phyloP scores from a whole-genome alignment of 1,140 invertebrate species.

The Drosophila nasuta region DNA sequence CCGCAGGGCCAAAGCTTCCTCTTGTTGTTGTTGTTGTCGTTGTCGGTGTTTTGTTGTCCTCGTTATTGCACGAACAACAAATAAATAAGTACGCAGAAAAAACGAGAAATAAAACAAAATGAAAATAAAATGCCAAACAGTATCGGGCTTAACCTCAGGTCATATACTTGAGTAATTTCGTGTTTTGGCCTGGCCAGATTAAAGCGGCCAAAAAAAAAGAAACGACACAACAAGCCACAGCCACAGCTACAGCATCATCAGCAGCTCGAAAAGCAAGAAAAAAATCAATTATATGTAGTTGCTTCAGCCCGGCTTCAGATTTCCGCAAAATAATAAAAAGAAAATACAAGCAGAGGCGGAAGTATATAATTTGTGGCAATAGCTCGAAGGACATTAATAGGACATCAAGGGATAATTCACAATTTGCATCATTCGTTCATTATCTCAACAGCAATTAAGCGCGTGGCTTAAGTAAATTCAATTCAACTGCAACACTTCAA shows the following conservation, averaged over 20 bases:
- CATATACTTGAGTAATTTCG: conserved; percentile 38
- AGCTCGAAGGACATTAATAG: conserved; percentile 16
- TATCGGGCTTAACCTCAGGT: conserved; percentile 26
- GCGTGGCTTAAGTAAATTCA: neutral
- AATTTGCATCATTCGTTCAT: neutral
- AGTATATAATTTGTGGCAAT: conserved; percentile 30
- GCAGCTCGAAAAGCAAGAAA: neutral
- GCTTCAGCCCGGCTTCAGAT: conserved; percentile 18
- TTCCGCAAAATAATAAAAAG: neutral
- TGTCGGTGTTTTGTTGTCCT: conserved; percentile 8
- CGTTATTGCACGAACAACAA: conserved; percentile 26
- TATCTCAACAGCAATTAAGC: conserved; percentile 1
- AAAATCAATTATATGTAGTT: conserved; percentile 35
- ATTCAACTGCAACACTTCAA: neutral
- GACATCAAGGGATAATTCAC: conserved; percentile 21
- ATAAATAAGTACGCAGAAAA: conserved; percentile 14
- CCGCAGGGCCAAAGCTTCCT: conserved; percentile 13
- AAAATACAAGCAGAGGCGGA: neutral
- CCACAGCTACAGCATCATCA: neutral
- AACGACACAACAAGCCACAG: conserved; percentile 14
- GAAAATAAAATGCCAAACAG: conserved; percentile 17
- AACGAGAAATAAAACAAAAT: neutral
- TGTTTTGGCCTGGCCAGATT: conserved; percentile 26
- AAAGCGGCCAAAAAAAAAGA: conserved; percentile 11
- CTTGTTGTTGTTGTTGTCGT: neutral